Evolutionary conservation across 64 coral and sea anemone genomes (phyloP), one percentile per base, ranked within the genome.

Genomic region (Orbicella faveolata): DNA sequence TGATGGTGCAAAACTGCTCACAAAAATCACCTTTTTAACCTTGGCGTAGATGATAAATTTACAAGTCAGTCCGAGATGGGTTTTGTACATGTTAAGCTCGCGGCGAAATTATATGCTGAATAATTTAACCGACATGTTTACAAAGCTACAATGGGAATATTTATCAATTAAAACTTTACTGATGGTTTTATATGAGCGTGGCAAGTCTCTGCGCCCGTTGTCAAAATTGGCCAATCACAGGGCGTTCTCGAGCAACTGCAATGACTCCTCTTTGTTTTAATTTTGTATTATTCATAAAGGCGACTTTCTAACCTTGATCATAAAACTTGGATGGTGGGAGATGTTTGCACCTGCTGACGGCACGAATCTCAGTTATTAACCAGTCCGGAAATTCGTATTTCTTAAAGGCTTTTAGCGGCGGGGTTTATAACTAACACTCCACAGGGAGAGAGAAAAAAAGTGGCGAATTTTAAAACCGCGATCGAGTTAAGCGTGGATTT

Each of bases 371-470:
- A 23, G 82, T 83, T 84, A 84, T 84, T 84, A 84, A 84, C 82
- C 82, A 84, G 82, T 84, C 82, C 82, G 82, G 82, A 84, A 84
- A 84, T 84, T 84, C 82, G 36, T 84, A 72, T 84, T 82, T 79
- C 77, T 84, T 84, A 70, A 52, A 84, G 65, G 64, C 63, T 63
- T 84, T 73, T 84, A 84, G 82, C 82, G 82, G 65, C 65, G 82
- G 82, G 65, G 79, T 37, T 72, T 84, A 84, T 51, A 26, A 83
- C 8, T 70, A 52, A 70, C 82, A 84, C 63, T 72, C 34, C 9
- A 65, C 10, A 2, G 13, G 10, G 18, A 82, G 30, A 33, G 33
- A 37, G 36, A 7, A 23, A n/a, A 52, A 52, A 84, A 70, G 48
- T 52, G 36, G 9, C 36, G 23, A 9, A 15, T 84, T 84, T 84